Evolutionary conservation across 2,113 vertebrate species (phyloP), one percentile per base, ranked within the genome.

Genomic region (Porphyrio hochstetteri): DNA sequence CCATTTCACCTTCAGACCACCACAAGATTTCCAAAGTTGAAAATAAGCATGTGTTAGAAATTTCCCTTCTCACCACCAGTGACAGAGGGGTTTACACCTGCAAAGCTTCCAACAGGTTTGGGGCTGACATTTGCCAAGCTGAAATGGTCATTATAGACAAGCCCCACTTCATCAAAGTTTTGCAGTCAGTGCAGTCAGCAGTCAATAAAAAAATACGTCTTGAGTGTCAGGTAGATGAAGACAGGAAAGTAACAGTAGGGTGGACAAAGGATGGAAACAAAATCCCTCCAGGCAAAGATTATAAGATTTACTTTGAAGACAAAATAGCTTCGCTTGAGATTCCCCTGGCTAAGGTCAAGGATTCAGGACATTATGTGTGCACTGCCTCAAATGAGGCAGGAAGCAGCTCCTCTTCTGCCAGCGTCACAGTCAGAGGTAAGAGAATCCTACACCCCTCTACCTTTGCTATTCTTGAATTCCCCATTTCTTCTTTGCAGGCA

Each of bases 171-270:
- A 98, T 99, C 92, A 99, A 98, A 97, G 97, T 97, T 59, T 90
- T 99, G 95, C 98, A 99, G 82, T 90, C 99, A 14, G 97, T 97
- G 33, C 98, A 99, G 71, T 98, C 98, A 16, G 98, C 99, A 64
- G 98, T 99, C 96, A 99, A 98, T 95, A 98, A 99, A 94, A 98
- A 97, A 67, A 92, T 99, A 87, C 98, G 65, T 69, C 99, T 99
- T 93, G 99, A 99, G 96, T 99, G 99, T 91, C 99, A 99, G 97
- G 98, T 99, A 96, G 98, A 99, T 74, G 99, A 99, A 98, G 99
- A 99, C 94, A 99, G 98, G 94, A 99, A 99, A 97, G 99, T 99
- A 84, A 98, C 97, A 8, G 92, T 99, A 85, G 96, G 95, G 8
- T 99, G 99, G 99, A 99, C 96, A 87, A 99, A 99, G 92, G 99